Base-by-base conservation (phyloP, 2,113 vertebrate species). In the Ploceus nigricollis region DNA sequence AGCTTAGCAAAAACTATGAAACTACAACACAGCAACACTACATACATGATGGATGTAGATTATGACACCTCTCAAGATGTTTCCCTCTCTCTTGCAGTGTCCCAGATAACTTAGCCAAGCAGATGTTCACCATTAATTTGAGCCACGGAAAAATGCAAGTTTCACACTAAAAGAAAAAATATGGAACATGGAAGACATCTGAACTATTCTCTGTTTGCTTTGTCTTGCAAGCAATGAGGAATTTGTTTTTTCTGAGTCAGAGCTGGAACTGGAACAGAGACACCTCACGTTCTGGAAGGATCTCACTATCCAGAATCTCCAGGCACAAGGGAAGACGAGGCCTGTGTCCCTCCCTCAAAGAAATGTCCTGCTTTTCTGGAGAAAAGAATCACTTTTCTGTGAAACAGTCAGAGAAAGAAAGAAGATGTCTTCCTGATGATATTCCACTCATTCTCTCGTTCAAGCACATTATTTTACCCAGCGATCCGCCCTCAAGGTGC, bases 41-140 rank as follows among this genome's bases (percentile, higher is more conserved):
- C 42, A 48, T 31, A n/a, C n/a, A 51, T 81, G 86, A 94, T 89
- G 58, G 30, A 92, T 93, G 80, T 47, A 84, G 51, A 78, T 83
- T 90, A 78, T 92, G 91, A 93, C 91, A 33, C 91, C 73, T 94
- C 88, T 95, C 79, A 94, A 94, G 94, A 95, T 95, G 69, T 93
- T 92, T 84, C 68, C 28, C 88, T 88, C 82, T 83, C 68, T 86
- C 95, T 80, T 93, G 76, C 64, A 78, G 44, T 80, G 65, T 86
- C 60, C 63, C 76, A 93, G 66, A 80, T 93, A 87, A 77, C 54
- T 91, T 83, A 93, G 93, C 93, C 94, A 96, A 97, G 94, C 95
- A 97, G 95, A 96, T 97, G 96, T 97, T 97, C 83, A 71, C 85
- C 72, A 93, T 96, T 94, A 95, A 56, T 83, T 75, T 83, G 40